Evolutionary conservation across 2,797 vertebrate genomes (phyloP).

Genomic region (Macropodus opercularis): DNA sequence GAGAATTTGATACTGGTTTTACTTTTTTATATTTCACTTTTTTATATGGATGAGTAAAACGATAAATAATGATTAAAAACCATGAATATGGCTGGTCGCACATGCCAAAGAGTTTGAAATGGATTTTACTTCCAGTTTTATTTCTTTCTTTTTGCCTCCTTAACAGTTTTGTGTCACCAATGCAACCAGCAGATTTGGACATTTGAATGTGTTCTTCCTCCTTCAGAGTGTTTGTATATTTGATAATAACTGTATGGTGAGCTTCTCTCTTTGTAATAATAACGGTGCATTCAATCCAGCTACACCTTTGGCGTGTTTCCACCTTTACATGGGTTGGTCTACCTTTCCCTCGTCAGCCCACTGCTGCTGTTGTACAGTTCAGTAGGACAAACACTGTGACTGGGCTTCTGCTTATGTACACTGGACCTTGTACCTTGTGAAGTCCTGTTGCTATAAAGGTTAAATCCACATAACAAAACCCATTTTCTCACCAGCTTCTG

Average conservation of each 20-base stretch:
- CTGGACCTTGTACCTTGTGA: constrained; percentile 8
- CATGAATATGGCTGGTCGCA: constrained; percentile 64
- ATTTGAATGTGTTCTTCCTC: constrained; percentile 71
- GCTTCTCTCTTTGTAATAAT: constrained; percentile 2
- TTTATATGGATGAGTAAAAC: constrained; percentile 65
- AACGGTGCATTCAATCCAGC: constrained; percentile 25
- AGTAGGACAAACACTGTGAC: not conserved
- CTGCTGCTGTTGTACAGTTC: constrained; percentile 1
- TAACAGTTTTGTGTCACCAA: constrained; percentile 36
- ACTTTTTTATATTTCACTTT: constrained; percentile 73
- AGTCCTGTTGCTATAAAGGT: not conserved
- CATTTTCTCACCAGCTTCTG: not conserved
- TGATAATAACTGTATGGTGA: constrained; percentile 1
- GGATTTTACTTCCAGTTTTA: constrained; percentile 62
- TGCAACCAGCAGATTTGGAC: constrained; percentile 69
- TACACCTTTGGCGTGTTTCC: not conserved
- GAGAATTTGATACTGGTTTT: constrained; percentile 68
- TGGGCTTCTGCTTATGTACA: constrained; percentile 2
- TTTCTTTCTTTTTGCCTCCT: constrained; percentile 42
- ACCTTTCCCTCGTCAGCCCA: not conserved
- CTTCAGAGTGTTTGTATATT: constrained; percentile 45
- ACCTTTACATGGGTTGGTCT: not conserved
- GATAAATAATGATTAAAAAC: constrained; percentile 37
- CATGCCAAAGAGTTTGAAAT: constrained; percentile 83
- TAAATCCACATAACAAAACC: not conserved